Conservation (phyloP, 2,888 invertebrate species). For the Scaeva pyrastri region DNA sequence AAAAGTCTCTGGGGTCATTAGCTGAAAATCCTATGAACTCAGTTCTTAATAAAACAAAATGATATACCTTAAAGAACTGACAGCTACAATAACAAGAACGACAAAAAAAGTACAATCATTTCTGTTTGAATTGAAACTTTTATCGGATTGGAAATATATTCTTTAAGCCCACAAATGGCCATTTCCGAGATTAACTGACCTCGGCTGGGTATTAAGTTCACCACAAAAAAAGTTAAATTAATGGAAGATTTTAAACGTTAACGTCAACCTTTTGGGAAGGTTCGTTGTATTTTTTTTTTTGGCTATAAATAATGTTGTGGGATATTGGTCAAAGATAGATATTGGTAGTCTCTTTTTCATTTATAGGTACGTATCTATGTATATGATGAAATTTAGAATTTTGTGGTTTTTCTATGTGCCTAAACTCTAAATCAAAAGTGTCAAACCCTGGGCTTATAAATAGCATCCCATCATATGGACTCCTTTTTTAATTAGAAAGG, state of each 20-base stretch:
- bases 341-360: not conserved
- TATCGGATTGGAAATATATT: not conserved
- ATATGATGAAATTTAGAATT: too few species aligned
- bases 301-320: slow-evolving; percentile 3
- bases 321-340: not conserved
- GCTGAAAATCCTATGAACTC: not conserved
- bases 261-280: not conserved
- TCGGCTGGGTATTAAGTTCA: not conserved
- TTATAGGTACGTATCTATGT: not conserved
- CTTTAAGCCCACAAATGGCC: not conserved
- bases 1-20: not conserved
- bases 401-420: not conserved
- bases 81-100: too few species aligned
- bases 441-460: not conserved
- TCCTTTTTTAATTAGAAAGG: not conserved
- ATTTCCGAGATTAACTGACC: not conserved
- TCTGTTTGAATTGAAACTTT: too few species aligned
- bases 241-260: not conserved
- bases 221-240: not conserved
- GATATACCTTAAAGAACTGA: too few species aligned
- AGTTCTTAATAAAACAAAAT: not conserved
- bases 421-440: slow-evolving; percentile 4
- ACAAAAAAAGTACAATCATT: too few species aligned
- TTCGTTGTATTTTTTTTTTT: too few species aligned
- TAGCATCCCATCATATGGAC: not conserved